Conservation (phyloP, 2,888 invertebrate species). For the Gisinianus flammeolus region DNA sequence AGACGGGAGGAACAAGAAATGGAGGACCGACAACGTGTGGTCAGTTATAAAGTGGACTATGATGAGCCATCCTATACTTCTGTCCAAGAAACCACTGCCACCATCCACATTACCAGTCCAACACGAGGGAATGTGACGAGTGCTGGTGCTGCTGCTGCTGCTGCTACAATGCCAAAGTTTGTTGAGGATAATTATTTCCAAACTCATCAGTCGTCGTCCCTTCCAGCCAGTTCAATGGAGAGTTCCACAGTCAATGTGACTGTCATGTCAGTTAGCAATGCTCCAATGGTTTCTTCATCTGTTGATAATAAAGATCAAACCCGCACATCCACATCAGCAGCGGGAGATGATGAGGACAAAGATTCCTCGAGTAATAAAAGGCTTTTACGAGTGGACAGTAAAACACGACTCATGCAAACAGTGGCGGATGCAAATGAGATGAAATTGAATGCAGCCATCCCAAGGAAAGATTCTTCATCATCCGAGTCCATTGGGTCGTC, state of each 20-base stretch:
- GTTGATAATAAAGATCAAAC: neutral
- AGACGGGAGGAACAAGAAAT: neutral
- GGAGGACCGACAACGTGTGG: neutral
- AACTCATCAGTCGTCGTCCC: too few relatives aligned
- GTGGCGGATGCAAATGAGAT: conserved; percentile 56
- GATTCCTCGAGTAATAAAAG: conserved; percentile 17
- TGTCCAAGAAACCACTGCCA: neutral
- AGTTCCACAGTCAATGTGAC: neutral
- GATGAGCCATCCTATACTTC: neutral
- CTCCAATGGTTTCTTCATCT: neutral
- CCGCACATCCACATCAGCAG: neutral
- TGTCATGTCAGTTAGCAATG: neutral
- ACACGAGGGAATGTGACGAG: neutral
- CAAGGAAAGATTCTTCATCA: conserved; percentile 51
- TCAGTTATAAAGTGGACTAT: conserved; percentile 16
- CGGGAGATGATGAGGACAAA: neutral
- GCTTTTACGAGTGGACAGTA: conserved; percentile 58
- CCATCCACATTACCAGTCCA: neutral
- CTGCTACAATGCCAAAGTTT: neutral
- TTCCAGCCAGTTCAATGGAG: too few relatives aligned
- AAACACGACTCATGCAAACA: conserved; percentile 56
- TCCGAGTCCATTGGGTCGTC: conserved; percentile 40
- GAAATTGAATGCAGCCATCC: conserved; percentile 53
- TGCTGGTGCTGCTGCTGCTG: neutral
- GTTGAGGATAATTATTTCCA: too few relatives aligned